Evolutionary conservation across 2,888 invertebrate species (phyloP).

Genomic region (Cancer borealis): DNA sequence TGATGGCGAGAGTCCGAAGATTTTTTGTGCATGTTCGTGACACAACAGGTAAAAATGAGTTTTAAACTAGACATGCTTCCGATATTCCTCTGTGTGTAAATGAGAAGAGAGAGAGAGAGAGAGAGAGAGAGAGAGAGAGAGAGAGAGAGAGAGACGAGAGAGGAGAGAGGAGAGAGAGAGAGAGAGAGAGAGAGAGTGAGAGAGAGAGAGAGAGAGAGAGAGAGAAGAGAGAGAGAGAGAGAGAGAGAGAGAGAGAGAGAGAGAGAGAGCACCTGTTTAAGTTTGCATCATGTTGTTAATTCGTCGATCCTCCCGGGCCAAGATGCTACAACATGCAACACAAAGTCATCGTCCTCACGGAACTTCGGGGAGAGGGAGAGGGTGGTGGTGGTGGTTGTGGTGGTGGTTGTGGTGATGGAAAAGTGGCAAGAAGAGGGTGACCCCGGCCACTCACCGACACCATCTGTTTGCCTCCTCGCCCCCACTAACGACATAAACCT

Average conservation of each 20-base stretch:
- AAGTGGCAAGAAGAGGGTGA: slow-evolving; percentile 34
- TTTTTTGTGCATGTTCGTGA: not conserved
- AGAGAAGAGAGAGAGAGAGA: not conserved
- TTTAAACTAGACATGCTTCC: not conserved
- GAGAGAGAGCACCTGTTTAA: not conserved
- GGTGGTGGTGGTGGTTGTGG: not conserved
- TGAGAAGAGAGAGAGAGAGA: not conserved
- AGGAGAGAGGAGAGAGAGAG: not conserved
- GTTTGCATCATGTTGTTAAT: not conserved
- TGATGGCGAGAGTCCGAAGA: not conserved
- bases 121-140: not conserved
- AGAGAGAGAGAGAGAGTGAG: not conserved
- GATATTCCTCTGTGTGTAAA: not conserved
- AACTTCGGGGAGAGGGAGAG: not conserved
- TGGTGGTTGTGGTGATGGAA: not conserved
- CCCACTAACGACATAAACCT: slow-evolving; percentile 35
- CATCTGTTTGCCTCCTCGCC: slow-evolving; percentile 1
- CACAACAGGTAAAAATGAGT: not conserved
- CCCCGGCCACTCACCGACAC: slow-evolving; percentile 18
- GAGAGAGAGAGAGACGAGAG: not conserved
- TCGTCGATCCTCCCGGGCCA: not conserved
- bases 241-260: not conserved
- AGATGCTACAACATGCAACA: not conserved
- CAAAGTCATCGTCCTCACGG: not conserved
- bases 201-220: not conserved